phyloP scores from a whole-genome alignment of 2,797 vertebrate species.

The Acipenser ruthenus region DNA sequence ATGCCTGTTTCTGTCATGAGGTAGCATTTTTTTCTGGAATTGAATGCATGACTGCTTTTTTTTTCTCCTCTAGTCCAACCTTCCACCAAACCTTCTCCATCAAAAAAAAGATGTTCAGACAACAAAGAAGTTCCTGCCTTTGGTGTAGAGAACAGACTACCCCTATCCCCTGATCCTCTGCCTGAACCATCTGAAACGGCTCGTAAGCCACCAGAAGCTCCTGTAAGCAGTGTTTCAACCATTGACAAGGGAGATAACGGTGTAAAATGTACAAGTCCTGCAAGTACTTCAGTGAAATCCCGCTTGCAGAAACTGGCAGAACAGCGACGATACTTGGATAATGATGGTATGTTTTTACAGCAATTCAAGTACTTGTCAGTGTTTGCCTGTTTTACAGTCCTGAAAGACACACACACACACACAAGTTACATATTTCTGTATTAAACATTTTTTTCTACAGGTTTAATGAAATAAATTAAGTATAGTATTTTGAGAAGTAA shows the following conservation, averaged over 20 bases:
- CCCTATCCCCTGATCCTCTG: conserved; percentile 16
- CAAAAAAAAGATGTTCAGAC: conserved; percentile 79
- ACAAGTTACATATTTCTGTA: not conserved
- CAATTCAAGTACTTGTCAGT: too few species aligned
- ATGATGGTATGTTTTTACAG: conserved; percentile 32
- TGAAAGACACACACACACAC: not conserved
- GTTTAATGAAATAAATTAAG: too few species aligned
- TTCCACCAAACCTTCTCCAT: conserved; percentile 78
- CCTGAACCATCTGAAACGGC: conserved; percentile 38
- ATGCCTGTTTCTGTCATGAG: not conserved
- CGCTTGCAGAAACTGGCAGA: conserved; percentile 79
- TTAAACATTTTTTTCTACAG: too few species aligned
- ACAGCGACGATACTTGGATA: conserved; percentile 78
- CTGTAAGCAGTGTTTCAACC: conserved; percentile 17
- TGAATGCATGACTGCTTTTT: not conserved
- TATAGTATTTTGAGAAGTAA: too few species aligned
- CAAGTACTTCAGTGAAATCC: conserved; percentile 58
- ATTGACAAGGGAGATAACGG: conserved; percentile 14
- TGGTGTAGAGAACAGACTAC: conserved; percentile 65
- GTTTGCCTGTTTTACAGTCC: not conserved
- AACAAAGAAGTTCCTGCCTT: conserved; percentile 42
- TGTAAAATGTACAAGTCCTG: too few species aligned
- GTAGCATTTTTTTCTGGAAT: not conserved
- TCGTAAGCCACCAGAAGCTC: conserved; percentile 41
- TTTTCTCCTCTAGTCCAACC: conserved; percentile 49